Percentiles rank a stretch among this genome's conserved stretches.
phyloP scores from a whole-genome alignment of 2,797 vertebrate genomes.

The Aulostomus chinensis region DNA sequence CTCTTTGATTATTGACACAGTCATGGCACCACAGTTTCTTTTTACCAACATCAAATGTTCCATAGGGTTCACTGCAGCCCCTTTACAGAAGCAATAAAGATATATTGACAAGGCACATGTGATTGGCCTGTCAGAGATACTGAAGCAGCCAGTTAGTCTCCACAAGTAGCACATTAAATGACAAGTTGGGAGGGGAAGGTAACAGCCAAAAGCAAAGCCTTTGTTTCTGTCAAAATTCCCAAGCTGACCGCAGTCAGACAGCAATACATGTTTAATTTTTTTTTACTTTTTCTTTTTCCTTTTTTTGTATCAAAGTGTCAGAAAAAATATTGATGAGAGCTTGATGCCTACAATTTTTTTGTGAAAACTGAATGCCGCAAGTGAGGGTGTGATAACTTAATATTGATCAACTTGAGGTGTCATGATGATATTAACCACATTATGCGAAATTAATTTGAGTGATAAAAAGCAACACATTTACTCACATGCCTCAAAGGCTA shows the following conservation, averaged over 20 bases:
- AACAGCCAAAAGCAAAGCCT: slow-evolving; percentile 16
- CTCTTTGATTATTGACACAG: slow-evolving; percentile 81
- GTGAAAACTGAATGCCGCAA: no score
- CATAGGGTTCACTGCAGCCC: slow-evolving; percentile 74
- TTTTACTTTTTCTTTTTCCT: no score
- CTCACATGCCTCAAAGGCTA: no score
- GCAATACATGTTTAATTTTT: slow-evolving; percentile 78
- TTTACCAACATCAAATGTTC: slow-evolving; percentile 75
- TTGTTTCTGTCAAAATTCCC: slow-evolving; percentile 22
- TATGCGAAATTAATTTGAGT: no score
- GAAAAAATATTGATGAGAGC: no score
- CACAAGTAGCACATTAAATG: slow-evolving; percentile 43
- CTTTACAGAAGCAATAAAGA: slow-evolving; percentile 83
- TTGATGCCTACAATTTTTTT: no score
- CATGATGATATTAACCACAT: no score
- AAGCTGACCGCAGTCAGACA: slow-evolving; percentile 49
- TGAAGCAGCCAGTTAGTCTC: slow-evolving; percentile 66
- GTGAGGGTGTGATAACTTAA: no score
- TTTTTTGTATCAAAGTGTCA: no score
- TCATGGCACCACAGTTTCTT: slow-evolving; percentile 86
- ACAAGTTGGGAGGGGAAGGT: not conserved
- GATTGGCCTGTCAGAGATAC: slow-evolving; percentile 57
- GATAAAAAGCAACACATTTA: no score
- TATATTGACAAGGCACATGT: slow-evolving; percentile 76
- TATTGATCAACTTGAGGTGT: no score